Conservation (phyloP, 2,113 vertebrate genomes). For the Indicator maculatus region DNA sequence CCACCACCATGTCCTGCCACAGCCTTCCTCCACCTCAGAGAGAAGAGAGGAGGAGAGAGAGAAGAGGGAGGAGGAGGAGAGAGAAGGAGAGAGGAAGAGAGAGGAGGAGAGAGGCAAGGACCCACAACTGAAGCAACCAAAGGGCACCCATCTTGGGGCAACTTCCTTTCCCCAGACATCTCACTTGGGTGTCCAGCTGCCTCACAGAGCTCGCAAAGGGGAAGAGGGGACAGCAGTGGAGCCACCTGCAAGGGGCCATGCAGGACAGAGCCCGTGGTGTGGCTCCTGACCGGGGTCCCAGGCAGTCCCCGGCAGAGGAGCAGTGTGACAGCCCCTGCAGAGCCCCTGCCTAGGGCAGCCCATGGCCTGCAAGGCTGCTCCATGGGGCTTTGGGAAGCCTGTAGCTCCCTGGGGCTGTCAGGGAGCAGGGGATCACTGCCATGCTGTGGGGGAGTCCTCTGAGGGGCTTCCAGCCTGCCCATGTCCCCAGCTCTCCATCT, state of each 20-base stretch:
- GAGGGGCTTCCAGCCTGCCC: neutral
- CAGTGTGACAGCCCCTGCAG: neutral
- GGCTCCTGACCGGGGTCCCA: neutral
- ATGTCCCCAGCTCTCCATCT: neutral
- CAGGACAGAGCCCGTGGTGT: neutral
- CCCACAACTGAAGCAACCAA: neutral
- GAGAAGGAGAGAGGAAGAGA: neutral
- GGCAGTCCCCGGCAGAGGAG: neutral
- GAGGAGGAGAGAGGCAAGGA: neutral
- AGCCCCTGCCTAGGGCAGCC: neutral
- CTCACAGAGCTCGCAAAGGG: neutral
- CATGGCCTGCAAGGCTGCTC: neutral
- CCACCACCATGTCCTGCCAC: fast-evolving
- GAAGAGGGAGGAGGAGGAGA: too few species aligned
- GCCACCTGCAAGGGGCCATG: neutral
- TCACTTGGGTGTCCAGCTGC: neutral
- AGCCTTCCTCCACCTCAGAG: neutral
- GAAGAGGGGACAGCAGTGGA: neutral
- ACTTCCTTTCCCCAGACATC: neutral
- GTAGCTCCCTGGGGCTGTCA: neutral
- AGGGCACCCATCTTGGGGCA: neutral
- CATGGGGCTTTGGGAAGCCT: neutral
- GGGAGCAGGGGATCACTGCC: too few species aligned
- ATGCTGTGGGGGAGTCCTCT: neutral
- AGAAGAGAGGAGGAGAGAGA: too few species aligned